phyloP scores from a whole-genome alignment of 2,888 invertebrate genomes.

The Ametastegia equiseti region DNA sequence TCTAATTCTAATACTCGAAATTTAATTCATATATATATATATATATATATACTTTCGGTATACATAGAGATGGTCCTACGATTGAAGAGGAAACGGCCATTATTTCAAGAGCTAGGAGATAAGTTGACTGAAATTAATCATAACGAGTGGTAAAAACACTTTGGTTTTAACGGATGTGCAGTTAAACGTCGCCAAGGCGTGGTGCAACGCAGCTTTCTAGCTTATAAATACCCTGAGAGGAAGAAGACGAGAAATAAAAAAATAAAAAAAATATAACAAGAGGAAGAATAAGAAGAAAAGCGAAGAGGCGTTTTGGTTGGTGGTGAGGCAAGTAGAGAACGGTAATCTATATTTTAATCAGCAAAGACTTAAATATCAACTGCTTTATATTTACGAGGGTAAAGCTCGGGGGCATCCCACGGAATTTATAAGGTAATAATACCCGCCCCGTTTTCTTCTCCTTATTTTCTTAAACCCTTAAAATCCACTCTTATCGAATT shows the following conservation, averaged over 20 bases:
- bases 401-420: neutral
- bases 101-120: constrained; percentile 59
- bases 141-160: constrained; percentile 57
- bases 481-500: no score
- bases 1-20: no score
- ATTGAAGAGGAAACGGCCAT: neutral
- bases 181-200: constrained; percentile 52
- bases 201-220: neutral
- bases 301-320: neutral
- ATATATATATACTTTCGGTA: no score
- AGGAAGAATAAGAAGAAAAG: neutral
- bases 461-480: neutral
- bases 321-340: constrained; percentile 53
- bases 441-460: neutral
- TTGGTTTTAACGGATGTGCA: constrained; percentile 56
- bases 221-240: neutral
- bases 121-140: constrained; percentile 64
- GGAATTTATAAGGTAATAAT: neutral
- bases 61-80: no score
- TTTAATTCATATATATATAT: no score
- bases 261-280: neutral
- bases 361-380: constrained; percentile 55
- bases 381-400: constrained; percentile 16
- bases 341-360: constrained; percentile 60
- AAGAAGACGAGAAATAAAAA: neutral